Percentiles rank a stretch among this genome's conserved stretches.
phyloP scores from a whole-genome alignment of 2,113 vertebrate genomes.

The Corythaixoides concolor region DNA sequence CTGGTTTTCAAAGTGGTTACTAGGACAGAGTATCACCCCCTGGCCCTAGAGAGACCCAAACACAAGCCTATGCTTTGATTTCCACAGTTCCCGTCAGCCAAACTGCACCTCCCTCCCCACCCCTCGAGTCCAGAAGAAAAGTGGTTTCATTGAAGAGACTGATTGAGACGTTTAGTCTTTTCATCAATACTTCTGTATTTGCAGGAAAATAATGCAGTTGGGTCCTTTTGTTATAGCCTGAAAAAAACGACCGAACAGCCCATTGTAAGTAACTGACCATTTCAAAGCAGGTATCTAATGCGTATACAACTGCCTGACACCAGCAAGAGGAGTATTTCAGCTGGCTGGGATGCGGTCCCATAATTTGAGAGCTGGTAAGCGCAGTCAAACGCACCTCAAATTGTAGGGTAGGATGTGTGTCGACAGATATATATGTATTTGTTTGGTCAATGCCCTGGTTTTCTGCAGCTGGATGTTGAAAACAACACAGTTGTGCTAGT shows the following conservation, averaged over 20 bases:
- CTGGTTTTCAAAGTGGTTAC: background rate
- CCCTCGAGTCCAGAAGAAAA: background rate
- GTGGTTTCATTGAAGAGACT: background rate
- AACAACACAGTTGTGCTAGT: background rate
- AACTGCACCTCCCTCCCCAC: background rate
- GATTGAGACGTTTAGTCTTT: accelerated
- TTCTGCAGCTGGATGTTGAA: background rate
- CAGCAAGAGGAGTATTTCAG: background rate
- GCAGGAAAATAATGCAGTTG: background rate
- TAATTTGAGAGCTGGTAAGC: background rate
- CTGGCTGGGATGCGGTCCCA: background rate
- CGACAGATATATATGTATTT: background rate
- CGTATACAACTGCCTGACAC: background rate
- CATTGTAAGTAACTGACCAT: background rate
- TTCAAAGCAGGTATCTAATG: background rate
- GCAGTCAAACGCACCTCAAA: background rate
- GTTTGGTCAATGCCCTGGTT: background rate
- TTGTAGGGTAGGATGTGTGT: background rate
- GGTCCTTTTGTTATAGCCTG: background rate
- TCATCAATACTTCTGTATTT: background rate
- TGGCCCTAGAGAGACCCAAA: background rate
- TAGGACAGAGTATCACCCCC: background rate
- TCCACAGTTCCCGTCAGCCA: accelerated
- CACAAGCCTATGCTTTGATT: background rate
- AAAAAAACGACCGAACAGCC: background rate